Evolutionary conservation across 2,888 invertebrate genomes (phyloP), one percentile per base, ranked within the genome.

Genomic region (Oscheius sp.): DNA sequence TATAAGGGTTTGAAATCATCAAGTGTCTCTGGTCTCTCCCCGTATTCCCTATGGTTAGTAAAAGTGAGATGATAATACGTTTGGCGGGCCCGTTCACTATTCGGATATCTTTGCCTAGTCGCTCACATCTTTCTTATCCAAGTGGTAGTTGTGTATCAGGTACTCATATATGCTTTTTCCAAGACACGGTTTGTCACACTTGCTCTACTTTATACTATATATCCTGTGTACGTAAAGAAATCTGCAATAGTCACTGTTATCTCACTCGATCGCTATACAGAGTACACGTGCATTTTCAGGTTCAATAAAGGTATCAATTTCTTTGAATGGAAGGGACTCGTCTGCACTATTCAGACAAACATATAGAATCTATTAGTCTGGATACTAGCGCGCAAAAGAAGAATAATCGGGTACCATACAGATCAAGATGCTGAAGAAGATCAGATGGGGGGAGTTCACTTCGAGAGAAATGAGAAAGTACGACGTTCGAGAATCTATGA

Each of bases 91-190:
- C 51, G 51, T 51, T 51, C 20, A 47, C 12, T 32, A n/a, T 22
- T 54, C 54, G 54, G 56, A 59, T 59, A 59, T 59, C 59, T 26
- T 59, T 59, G 59, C 59, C 59, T 59, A 59, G 59, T 59, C 59
- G 59, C 59, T 59, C 59, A 59, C 59, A 59, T 59, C 59, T 59
- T 59, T 59, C 57, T 57, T 57, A 57, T 57, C 59, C 59, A n/a
- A 44, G 24, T 59, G 57, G 36, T 57, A 24, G 59, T 59, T 22
- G 50, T 50, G 32, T 59, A 22, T 59, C 59, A 59, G 59, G 59
- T 59, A 59, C 41, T 44, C 59, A 32, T 22, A 24, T 24, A n/a
- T 44, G 41, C 44, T 59, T 59, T 59, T 59, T 30, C 59, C 54
- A 54, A 59, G 36, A 59, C 59, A 59, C 59, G 59, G 59, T 59